phyloP scores from a whole-genome alignment of 2,797 vertebrate genomes.

The Capromys pilorides region DNA sequence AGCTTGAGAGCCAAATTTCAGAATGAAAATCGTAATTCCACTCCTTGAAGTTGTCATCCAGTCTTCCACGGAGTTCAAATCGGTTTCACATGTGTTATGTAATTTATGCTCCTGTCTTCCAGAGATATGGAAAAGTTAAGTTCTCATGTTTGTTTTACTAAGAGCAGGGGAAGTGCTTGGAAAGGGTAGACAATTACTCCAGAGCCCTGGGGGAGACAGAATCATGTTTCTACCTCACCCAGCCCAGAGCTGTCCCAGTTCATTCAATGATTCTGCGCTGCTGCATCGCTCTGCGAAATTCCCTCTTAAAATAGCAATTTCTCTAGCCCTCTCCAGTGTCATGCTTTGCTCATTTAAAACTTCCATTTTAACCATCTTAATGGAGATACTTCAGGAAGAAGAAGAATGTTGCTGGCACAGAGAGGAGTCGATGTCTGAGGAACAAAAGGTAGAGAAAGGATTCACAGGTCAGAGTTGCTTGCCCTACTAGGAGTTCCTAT shows the following conservation, averaged over 20 bases:
- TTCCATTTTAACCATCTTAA: conserved; percentile 1
- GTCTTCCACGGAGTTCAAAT: neutral
- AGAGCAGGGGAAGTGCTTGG: neutral
- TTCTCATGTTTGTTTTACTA: neutral
- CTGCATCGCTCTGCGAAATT: neutral
- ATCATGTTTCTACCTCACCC: neutral
- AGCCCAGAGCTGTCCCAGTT: neutral
- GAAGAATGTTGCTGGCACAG: neutral
- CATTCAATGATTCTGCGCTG: neutral
- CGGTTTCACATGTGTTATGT: conserved; percentile 20
- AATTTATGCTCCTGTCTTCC: neutral
- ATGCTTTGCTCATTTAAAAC: conserved; percentile 36
- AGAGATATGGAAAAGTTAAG: neutral
- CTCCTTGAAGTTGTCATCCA: neutral
- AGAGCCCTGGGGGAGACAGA: neutral
- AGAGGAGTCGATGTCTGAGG: neutral
- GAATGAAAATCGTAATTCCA: conserved; percentile 17
- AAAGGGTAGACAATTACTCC: neutral
- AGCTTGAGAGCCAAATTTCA: conserved; percentile 48
- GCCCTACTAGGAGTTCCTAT: neutral
- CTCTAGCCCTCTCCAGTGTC: neutral
- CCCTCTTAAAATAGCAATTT: neutral
- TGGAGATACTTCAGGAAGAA: neutral
- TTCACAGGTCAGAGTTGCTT: neutral
- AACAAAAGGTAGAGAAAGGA: neutral